Conservation (phyloP, 2,113 vertebrate genomes). For the Pagrus major region DNA sequence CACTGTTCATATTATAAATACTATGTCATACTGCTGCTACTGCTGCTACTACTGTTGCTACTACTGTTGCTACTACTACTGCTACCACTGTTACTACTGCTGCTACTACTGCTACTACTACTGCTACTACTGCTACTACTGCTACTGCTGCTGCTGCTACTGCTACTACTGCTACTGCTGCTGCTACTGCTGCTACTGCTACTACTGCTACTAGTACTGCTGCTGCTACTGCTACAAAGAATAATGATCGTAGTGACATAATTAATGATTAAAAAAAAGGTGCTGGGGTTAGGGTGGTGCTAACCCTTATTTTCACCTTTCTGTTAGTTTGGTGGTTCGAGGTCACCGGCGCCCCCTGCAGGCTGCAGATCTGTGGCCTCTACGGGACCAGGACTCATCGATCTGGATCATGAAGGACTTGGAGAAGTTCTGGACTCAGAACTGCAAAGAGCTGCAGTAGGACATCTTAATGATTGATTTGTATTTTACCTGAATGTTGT, state of each 20-base stretch:
- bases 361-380: conserved; percentile 86
- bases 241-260: not conserved
- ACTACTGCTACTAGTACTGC: not conserved
- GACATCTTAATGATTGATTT: not conserved
- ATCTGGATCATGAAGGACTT: conserved; percentile 83
- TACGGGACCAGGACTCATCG: conserved; percentile 85
- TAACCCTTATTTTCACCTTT: not conserved
- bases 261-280: not conserved
- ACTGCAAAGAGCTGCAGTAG: conserved; percentile 63
- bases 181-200: not conserved
- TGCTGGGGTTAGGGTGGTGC: too few species aligned
- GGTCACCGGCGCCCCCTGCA: conserved; percentile 83
- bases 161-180: too few species aligned
- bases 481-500: not conserved
- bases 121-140: too few species aligned
- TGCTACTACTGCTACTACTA: too few species aligned
- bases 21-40: too few species aligned
- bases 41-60: too few species aligned
- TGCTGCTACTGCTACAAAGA: not conserved
- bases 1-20: too few species aligned
- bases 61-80: too few species aligned
- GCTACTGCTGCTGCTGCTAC: too few species aligned
- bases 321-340: conserved; percentile 83
- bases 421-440: conserved; percentile 82
- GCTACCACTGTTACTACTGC: too few species aligned